Percentiles rank a stretch among this genome's conserved stretches.
These are phyloP conservation scores for Melanocharis versteri DNA, from an alignment of 2,113 vertebrate species.

Conservation along the genomic window DNA sequence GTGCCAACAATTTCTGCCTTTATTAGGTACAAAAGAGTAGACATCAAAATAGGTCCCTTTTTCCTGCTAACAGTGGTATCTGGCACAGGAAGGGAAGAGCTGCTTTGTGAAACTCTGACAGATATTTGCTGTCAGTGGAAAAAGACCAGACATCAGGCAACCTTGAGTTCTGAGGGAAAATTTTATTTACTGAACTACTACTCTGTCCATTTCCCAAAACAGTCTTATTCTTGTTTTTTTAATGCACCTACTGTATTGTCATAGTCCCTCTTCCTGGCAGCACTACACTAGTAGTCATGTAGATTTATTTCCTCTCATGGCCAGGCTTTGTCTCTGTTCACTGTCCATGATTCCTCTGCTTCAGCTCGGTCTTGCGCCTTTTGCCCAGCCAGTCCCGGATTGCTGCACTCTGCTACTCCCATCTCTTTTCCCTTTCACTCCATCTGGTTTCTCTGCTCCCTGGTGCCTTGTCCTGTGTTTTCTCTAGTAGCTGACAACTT, in stretches of 20 bases:
- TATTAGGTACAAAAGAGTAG: not conserved
- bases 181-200: not conserved
- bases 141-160: not conserved
- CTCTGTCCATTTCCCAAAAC: not conserved
- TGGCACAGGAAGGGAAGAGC: not conserved
- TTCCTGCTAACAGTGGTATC: not conserved
- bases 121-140: not conserved
- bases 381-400: not conserved
- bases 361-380: not conserved
- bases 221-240: not conserved
- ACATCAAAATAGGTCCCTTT: not conserved
- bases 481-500: not conserved
- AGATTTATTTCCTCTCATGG: not conserved
- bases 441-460: not conserved
- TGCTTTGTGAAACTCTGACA: not conserved
- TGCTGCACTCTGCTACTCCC: not conserved
- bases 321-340: not conserved
- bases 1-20: not conserved
- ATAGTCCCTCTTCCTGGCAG: slow-evolving; percentile 7
- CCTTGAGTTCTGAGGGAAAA: not conserved
- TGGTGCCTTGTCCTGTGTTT: not conserved
- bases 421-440: not conserved
- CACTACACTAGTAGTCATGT: not conserved
- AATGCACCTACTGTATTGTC: not conserved
- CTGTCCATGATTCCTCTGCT: not conserved